phyloP scores from a whole-genome alignment of 2,113 vertebrate species.

The Dipodomys stephensi region DNA sequence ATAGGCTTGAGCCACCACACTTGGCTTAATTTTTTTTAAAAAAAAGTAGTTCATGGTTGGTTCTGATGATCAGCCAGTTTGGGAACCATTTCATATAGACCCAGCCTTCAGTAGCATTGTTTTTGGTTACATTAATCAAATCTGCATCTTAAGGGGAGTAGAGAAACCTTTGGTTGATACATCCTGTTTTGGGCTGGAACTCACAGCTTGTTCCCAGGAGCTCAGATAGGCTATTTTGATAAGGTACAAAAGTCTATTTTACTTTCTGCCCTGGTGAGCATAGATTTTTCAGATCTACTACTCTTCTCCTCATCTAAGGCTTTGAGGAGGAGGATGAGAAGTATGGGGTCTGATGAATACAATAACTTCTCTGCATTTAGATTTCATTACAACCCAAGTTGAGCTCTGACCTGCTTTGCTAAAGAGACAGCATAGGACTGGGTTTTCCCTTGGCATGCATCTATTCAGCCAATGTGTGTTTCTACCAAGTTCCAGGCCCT shows the following conservation, averaged over 20 bases:
- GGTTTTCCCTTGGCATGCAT: background rate
- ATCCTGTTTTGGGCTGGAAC: background rate
- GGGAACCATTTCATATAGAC: too few species aligned
- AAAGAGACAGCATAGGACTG: background rate
- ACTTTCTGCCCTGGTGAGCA: background rate
- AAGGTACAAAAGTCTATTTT: background rate
- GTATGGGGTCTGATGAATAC: background rate
- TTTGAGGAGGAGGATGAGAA: background rate
- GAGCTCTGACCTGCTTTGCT: background rate
- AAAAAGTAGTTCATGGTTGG: too few species aligned
- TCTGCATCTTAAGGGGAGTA: background rate
- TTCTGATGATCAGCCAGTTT: too few species aligned
- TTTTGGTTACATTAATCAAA: background rate
- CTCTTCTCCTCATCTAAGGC: background rate
- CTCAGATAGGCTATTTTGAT: background rate
- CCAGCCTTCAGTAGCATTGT: too few species aligned
- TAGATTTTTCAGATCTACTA: background rate
- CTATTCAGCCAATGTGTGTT: conserved; percentile 10
- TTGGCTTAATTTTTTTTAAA: too few species aligned
- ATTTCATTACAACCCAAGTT: background rate
- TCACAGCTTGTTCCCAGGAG: background rate
- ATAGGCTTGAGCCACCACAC: too few species aligned
- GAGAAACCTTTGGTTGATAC: background rate
- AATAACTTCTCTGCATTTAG: background rate
- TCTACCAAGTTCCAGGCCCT: background rate